Evolutionary conservation across 2,888 invertebrate genomes (phyloP), one percentile per base, ranked within the genome.

Genomic region (Apodemia hepburni): DNA sequence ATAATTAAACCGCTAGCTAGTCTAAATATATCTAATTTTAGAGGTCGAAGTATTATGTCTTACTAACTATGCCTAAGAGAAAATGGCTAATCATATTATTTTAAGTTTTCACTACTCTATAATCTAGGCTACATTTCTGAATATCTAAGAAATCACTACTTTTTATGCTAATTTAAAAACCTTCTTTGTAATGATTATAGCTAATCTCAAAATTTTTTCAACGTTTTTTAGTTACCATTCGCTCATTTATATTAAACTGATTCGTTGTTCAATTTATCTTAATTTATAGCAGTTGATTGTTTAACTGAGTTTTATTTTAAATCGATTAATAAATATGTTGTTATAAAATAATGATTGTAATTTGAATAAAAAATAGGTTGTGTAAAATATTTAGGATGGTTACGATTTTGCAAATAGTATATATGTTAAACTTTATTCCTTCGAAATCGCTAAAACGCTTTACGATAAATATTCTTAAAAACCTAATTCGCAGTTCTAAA

Each of bases 1-100:
- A 38, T 62, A 68, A 67, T 65, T 64, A 68, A 68, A 63, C 60
- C 27, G 58, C 72, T 73, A 71, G 5, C 54, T 54, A 54, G 42
- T 54, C 27, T 27, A 54, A 54, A 27, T 22, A 54, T 54, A 27
- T 4, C 54, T 54, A 54, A 54, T 27, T 54, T 27, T 22, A 15
- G 42, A 65, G 62, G 57, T 57, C 49, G 58, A 65, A 62, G 59
- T 12, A 12, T 62, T 64, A 47, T 60, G 27, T 49, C 59, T 38
- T 38, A 38, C 38, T 64, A 64, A 47, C 61, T 64, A 61, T 57
- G 27, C 57, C 61, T 64, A 63, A 60, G 51, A 51, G 18, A 51
- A 51, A 51, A 51, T n/a, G 51, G 18, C 18, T 51, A 51, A 11
- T 22, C 17, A 17, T 47, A 47, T 51, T 18, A 51, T 22, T 51